Conservation (phyloP, 2,113 vertebrate species). For the Micromys minutus region DNA sequence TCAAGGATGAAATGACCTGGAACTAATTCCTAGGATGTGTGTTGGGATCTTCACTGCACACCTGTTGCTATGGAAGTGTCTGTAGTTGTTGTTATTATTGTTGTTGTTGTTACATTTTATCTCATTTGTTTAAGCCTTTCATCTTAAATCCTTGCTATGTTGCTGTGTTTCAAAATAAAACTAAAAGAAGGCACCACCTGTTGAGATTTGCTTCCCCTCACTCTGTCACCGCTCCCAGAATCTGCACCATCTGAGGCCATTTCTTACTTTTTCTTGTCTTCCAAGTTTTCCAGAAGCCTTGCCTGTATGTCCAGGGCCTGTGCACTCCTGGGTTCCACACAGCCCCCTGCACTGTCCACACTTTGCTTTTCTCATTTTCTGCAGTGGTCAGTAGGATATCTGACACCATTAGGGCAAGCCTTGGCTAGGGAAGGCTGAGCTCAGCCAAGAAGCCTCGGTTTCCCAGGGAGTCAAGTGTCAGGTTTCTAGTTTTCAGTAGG, state of each 20-base stretch:
- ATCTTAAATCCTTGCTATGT: neutral
- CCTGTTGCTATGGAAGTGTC: neutral
- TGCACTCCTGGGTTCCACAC: rapidly evolving
- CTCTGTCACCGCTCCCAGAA: rapidly evolving
- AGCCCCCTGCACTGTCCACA: no score
- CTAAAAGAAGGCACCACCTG: neutral
- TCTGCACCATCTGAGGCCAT: no score
- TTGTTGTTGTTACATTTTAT: neutral
- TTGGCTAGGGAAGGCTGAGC: neutral
- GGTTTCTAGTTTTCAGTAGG: neutral
- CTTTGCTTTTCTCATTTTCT: neutral
- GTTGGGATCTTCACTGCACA: neutral
- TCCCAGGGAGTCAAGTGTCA: neutral
- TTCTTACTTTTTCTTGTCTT: neutral
- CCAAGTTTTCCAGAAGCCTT: neutral
- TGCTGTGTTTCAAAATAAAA: neutral
- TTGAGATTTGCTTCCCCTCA: neutral
- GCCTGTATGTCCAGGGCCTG: rapidly evolving
- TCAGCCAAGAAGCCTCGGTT: neutral
- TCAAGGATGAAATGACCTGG: neutral
- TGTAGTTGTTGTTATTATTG: neutral
- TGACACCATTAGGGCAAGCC: neutral
- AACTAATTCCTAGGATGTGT: neutral
- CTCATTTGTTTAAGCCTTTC: neutral
- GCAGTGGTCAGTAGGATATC: neutral